Evolutionary conservation across 1,140 invertebrate species (phyloP), one percentile per base, ranked within the genome.

Genomic region (Ips nitidus): DNA sequence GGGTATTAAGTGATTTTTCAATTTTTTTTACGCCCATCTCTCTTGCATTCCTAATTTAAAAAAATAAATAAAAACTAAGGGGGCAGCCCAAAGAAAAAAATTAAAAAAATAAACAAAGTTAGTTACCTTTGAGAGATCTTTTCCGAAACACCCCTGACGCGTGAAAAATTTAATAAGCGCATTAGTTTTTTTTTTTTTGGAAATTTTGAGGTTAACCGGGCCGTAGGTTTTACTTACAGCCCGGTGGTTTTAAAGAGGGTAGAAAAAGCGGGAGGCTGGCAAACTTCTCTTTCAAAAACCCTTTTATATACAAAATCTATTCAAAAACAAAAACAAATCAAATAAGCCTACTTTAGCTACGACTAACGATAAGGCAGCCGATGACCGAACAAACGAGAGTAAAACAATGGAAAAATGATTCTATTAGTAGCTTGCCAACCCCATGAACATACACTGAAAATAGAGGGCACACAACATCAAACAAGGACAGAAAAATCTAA

Each of bases 41-140:
- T 75, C 71, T 22, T 22, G 70, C 73, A 77, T 77, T 73, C 76
- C 74, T 76, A 73, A 41, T 50, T 8, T 8, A 66, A 70, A 75
- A 73, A 66, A 74, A 71, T 66, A 73, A 58, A 50, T 66, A 77
- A 77, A 80, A 79, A 79, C 78, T 80, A 80, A 80, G 77, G 80
- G 79, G 78, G 77, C 79, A 81, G 78, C 78, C 77, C 77, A 81
- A 75, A 22, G 22, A 22, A 22, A 22, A 22, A 22, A 22, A 22
- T n/a, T 22, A 22, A 22, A 22, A 22, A 22, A 80, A 80, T 78
- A 79, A 76, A 75, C 42, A 71, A 75, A 79, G 79, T 80, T 81
- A 81, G 81, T 89, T 89, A 91, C 90, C 90, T 91, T 91, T 91
- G 88, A 92, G 90, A 87, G 90, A 92, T 90, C 91, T 91, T 92